Percentiles rank a stretch among this genome's conserved stretches.
These are phyloP conservation scores for Andrena dorsata DNA, from an alignment of 2,888 invertebrate species.

Conservation along the genomic window DNA sequence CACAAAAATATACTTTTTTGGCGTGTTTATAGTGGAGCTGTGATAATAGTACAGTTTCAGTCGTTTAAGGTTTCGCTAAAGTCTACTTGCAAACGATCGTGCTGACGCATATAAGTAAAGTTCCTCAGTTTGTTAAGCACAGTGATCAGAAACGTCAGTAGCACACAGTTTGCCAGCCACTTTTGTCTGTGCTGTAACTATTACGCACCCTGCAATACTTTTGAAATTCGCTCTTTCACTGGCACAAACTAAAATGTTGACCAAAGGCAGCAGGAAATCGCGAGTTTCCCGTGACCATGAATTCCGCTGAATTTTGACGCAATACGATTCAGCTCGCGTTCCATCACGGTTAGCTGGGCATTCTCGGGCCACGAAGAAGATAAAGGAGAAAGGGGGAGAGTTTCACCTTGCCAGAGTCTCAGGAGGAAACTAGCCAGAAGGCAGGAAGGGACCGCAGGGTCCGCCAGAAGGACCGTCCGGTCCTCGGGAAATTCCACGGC, in stretches of 20 bases:
- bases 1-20: too few species aligned
- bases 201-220: background rate
- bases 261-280: background rate
- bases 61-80: too few species aligned
- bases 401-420: slow-evolving; percentile 46
- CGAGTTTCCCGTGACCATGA: slow-evolving; percentile 22
- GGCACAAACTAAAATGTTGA: background rate
- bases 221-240: background rate
- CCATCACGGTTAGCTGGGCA: slow-evolving; percentile 40
- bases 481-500: slow-evolving; percentile 69
- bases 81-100: too few species aligned
- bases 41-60: too few species aligned
- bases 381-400: slow-evolving; percentile 24
- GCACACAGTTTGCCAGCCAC: too few species aligned
- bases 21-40: too few species aligned
- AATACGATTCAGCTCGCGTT: slow-evolving; percentile 54
- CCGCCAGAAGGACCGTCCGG: slow-evolving; percentile 45
- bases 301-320: slow-evolving; percentile 57
- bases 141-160: too few species aligned
- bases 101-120: too few species aligned
- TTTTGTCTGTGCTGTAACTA: too few species aligned
- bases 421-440: slow-evolving; percentile 21
- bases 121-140: too few species aligned
- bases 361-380: slow-evolving; percentile 46
- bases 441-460: slow-evolving; percentile 30